Percentiles rank a stretch among this genome's conserved stretches.
These are phyloP conservation scores for Microctenopoma steveboyesi DNA, from an alignment of 2,797 vertebrate species.

Conservation along the genomic window DNA sequence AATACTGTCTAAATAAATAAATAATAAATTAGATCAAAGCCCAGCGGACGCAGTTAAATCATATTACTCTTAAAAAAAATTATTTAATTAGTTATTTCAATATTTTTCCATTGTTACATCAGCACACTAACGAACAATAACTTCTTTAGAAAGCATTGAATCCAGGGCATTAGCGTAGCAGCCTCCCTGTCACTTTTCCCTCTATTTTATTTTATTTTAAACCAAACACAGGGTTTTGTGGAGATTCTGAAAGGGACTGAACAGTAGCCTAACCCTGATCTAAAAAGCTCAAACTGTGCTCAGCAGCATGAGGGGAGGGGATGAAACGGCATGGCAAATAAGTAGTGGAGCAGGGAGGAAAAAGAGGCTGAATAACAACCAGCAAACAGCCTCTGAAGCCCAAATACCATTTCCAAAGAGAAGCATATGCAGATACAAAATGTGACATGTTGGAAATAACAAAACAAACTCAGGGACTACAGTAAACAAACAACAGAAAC, in stretches of 20 bases:
- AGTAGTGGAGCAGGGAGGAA: conserved; percentile 50
- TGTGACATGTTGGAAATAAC: conserved; percentile 52
- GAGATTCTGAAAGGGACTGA: conserved; percentile 42
- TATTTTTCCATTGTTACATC: not conserved
- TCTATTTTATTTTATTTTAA: not conserved
- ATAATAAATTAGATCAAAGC: not conserved
- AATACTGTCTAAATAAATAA: conserved; percentile 5
- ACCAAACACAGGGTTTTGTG: conserved; percentile 50
- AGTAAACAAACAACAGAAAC: conserved; percentile 56
- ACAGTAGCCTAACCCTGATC: conserved; percentile 52
- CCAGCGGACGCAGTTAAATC: not conserved
- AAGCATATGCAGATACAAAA: conserved; percentile 59
- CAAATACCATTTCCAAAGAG: conserved; percentile 45
- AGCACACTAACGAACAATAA: conserved; percentile 11
- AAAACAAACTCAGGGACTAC: conserved; percentile 38
- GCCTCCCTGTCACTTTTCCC: not conserved
- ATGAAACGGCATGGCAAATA: conserved; percentile 80
- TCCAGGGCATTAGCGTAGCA: not conserved
- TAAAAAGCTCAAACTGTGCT: conserved; percentile 69
- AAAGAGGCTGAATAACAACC: conserved; percentile 67
- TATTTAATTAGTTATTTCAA: not conserved
- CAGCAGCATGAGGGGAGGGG: conserved; percentile 48
- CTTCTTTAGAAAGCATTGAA: conserved; percentile 1
- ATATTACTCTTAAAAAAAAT: not conserved
- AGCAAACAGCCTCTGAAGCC: conserved; percentile 65